Conservation (phyloP, 2,113 vertebrate genomes). For the Dissostichus mawsoni region DNA sequence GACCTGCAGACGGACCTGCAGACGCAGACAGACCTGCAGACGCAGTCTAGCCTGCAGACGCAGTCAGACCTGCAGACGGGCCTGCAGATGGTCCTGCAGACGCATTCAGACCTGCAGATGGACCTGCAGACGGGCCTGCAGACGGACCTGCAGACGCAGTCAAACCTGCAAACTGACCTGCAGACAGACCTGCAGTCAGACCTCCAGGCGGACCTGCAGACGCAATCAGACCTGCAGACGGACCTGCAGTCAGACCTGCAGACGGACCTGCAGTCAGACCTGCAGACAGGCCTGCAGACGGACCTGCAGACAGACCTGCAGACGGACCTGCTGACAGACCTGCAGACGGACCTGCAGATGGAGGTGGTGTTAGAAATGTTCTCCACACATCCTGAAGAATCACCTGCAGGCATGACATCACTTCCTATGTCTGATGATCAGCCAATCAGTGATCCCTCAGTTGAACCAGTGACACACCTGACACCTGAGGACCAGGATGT, state of each 20-base stretch:
- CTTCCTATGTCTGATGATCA: constrained; percentile 28
- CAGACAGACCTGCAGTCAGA: too few relatives aligned
- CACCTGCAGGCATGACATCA: constrained; percentile 21
- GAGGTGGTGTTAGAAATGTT: constrained; percentile 21
- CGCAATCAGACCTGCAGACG: background rate
- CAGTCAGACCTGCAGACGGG: background rate
- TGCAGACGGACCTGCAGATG: background rate
- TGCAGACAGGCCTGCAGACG: too few relatives aligned
- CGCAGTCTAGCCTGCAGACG: too few relatives aligned
- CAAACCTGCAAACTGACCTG: too few relatives aligned
- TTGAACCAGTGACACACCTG: background rate
- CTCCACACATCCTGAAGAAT: background rate
- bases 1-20: background rate
- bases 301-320: background rate
- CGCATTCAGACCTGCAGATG: too few relatives aligned
- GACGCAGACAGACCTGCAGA: too few relatives aligned
- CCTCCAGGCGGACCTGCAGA: too few relatives aligned
- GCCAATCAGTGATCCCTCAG: constrained; percentile 5
- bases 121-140: too few relatives aligned
- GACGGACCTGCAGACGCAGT: too few relatives aligned
- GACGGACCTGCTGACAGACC: too few relatives aligned
- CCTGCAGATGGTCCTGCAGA: background rate
- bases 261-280: too few relatives aligned
- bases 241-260: too few relatives aligned
- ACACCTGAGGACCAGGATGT: background rate